Evolutionary conservation across 2,888 invertebrate genomes (phyloP).

Genomic region (Eucriotettix oculatus): DNA sequence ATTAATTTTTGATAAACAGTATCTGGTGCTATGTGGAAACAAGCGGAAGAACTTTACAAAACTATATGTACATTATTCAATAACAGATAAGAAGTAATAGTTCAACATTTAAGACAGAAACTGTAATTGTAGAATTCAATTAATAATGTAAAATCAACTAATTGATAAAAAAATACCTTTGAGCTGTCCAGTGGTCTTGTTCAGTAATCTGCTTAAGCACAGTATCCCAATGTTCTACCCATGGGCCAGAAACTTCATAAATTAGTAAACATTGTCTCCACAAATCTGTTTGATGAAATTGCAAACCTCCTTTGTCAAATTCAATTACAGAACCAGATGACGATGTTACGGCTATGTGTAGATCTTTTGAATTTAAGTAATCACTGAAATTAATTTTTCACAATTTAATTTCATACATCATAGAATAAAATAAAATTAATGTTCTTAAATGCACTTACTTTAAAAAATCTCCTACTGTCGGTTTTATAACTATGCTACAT

Average conservation of each 20-base stretch:
- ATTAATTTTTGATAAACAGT: too few relatives aligned
- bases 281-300: slow-evolving; percentile 21
- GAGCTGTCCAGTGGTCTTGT: slow-evolving; percentile 20
- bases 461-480: slow-evolving; percentile 74
- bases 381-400: slow-evolving; percentile 37
- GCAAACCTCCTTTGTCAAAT: slow-evolving; percentile 65
- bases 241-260: slow-evolving; percentile 39
- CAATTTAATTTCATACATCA: too few relatives aligned
- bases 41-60: too few relatives aligned
- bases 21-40: too few relatives aligned
- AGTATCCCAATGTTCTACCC: slow-evolving; percentile 54
- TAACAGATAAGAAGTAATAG: too few relatives aligned
- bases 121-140: too few relatives aligned
- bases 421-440: too few relatives aligned
- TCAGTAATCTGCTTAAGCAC: slow-evolving; percentile 44
- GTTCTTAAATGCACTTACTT: slow-evolving; percentile 38
- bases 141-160: too few relatives aligned
- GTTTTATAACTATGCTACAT: slow-evolving; percentile 69
- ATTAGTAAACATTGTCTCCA: slow-evolving; percentile 29
- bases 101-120: too few relatives aligned
- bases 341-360: slow-evolving; percentile 82
- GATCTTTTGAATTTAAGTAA: slow-evolving; percentile 64
- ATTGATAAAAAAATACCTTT: slow-evolving; percentile 16
- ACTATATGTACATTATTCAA: too few relatives aligned
- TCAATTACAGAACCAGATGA: slow-evolving; percentile 66